phyloP scores from a whole-genome alignment of 2,888 invertebrate species.

The Platypus cylindrus region DNA sequence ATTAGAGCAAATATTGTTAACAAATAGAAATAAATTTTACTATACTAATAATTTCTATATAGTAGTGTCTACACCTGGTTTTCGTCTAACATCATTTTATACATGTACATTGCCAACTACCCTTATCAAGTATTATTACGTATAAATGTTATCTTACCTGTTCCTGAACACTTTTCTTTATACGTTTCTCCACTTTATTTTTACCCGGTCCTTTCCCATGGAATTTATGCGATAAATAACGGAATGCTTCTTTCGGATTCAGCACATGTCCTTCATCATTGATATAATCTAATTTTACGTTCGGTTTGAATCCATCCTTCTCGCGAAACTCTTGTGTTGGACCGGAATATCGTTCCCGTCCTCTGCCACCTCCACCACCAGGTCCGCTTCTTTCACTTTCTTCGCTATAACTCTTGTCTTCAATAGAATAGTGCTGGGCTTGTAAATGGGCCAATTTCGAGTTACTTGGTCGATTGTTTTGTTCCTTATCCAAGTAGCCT shows the following conservation, averaged over 20 bases:
- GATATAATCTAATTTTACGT: slow-evolving; percentile 91
- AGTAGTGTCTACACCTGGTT: too few species aligned
- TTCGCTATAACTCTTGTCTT: slow-evolving; percentile 65
- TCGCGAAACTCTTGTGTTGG: slow-evolving; percentile 88
- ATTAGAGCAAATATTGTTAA: too few species aligned
- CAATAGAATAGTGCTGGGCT: slow-evolving; percentile 69
- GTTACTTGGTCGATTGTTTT: slow-evolving; percentile 57
- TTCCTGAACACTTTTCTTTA: slow-evolving; percentile 89
- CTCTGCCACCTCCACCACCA: slow-evolving; percentile 2
- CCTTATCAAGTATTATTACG: too few species aligned
- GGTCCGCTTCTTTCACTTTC: slow-evolving; percentile 48
- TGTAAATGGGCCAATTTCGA: slow-evolving; percentile 61
- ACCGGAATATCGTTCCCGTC: slow-evolving; percentile 63
- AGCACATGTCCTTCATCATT: slow-evolving; percentile 91
- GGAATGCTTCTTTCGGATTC: slow-evolving; percentile 80
- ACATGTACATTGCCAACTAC: too few species aligned
- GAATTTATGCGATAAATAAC: slow-evolving; percentile 93
- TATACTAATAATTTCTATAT: too few species aligned
- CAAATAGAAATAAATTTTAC: too few species aligned
- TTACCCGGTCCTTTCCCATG: slow-evolving; percentile 99
- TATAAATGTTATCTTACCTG: too few species aligned
- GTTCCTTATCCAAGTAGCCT: slow-evolving; percentile 76
- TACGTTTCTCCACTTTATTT: slow-evolving; percentile 92
- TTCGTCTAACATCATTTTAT: too few species aligned
- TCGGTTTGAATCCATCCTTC: slow-evolving; percentile 80